These are phyloP conservation scores for Pemphigus obesinymphae DNA, from an alignment of 1,140 invertebrate species.

Conservation along the genomic window DNA sequence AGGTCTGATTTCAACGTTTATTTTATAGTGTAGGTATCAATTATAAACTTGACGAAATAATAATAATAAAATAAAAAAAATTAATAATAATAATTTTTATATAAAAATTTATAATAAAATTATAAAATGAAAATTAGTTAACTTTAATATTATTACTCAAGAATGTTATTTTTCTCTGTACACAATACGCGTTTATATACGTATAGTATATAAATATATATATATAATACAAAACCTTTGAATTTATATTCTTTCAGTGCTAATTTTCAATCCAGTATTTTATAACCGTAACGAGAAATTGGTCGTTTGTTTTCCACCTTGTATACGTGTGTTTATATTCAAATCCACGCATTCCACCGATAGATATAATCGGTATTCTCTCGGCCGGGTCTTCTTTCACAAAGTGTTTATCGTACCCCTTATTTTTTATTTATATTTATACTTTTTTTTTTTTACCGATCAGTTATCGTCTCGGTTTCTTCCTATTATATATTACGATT, in stretches of 20 bases:
- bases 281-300: neutral
- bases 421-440: neutral
- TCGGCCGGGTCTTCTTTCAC: constrained; percentile 5
- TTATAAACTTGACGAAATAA: too few species aligned
- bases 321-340: constrained; percentile 21
- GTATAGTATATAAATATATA: neutral
- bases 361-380: constrained; percentile 39
- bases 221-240: too few species aligned
- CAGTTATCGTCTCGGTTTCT: constrained; percentile 12
- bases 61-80: too few species aligned
- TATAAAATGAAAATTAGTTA: too few species aligned
- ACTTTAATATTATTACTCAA: too few species aligned
- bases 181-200: too few species aligned
- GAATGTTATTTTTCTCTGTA: too few species aligned
- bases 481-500: neutral
- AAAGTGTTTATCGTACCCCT: constrained; percentile 21
- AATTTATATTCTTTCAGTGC: neutral
- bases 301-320: constrained; percentile 2
- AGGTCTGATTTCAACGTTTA: too few species aligned
- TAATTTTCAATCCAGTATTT: neutral
- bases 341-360: constrained; percentile 33
- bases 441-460: neutral
- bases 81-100: too few species aligned
- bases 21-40: too few species aligned
- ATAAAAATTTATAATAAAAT: too few species aligned